These are phyloP conservation scores for Tachina grossa DNA, from an alignment of 2,888 invertebrate species.

Conservation along the genomic window DNA sequence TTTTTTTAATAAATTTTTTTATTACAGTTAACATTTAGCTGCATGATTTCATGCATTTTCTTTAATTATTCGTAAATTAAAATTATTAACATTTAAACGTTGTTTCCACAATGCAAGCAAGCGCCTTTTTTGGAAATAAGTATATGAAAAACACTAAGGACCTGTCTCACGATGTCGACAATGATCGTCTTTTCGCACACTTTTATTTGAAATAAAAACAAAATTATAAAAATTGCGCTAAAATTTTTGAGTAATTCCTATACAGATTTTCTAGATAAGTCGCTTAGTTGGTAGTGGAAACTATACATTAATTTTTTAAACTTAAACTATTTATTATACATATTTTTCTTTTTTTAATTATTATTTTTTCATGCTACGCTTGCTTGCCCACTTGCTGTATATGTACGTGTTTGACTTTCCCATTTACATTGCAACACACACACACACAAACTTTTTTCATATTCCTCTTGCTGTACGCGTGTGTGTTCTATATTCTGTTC, in stretches of 20 bases:
- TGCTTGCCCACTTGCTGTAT: constrained; percentile 51
- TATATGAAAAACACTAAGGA: too few species aligned
- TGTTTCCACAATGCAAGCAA: too few species aligned
- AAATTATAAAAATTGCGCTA: too few species aligned
- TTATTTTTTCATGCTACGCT: constrained; percentile 61
- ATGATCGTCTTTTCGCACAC: too few species aligned
- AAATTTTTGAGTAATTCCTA: too few species aligned
- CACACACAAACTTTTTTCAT: not conserved
- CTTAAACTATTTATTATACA: constrained; percentile 18
- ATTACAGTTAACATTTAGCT: constrained; percentile 5
- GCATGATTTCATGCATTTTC: constrained; percentile 22
- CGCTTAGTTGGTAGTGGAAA: too few species aligned
- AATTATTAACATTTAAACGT: constrained; percentile 36
- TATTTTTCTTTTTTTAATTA: constrained; percentile 38
- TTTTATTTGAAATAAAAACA: too few species aligned
- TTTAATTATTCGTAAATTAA: constrained; percentile 18
- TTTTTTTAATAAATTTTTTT: not conserved
- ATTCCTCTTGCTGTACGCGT: not conserved
- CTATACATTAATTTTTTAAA: not conserved
- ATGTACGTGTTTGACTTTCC: constrained; percentile 36
- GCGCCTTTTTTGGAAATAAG: too few species aligned
- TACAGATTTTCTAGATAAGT: too few species aligned
- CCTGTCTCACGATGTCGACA: too few species aligned
- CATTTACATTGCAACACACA: constrained; percentile 1
- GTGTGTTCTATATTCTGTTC: constrained; percentile 27